A percentile compares a stretch with the other conserved stretches of the same genome.
These are phyloP conservation scores for Homalodisca vitripennis DNA, from an alignment of 1,140 invertebrate species.

Conservation along the genomic window DNA sequence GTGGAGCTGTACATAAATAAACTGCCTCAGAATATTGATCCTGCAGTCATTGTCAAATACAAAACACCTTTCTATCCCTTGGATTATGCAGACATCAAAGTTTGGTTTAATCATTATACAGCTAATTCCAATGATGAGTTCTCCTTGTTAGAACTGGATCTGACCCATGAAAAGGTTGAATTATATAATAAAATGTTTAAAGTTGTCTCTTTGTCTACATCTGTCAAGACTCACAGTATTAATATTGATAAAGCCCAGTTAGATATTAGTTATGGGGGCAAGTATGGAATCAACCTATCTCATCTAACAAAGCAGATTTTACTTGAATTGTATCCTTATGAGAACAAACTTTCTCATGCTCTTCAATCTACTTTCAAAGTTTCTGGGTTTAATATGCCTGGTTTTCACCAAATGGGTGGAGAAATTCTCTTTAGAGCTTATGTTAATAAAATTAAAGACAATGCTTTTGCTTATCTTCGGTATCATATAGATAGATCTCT, in stretches of 20 bases:
- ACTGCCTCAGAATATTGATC: not conserved
- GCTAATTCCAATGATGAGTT: not conserved
- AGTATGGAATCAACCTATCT: not conserved
- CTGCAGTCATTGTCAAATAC: not conserved
- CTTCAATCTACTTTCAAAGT: not conserved
- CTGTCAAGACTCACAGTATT: not conserved
- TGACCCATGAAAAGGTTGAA: not conserved
- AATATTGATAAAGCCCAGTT: not conserved
- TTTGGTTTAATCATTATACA: not conserved
- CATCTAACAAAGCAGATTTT: not conserved
- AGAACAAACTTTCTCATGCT: not conserved
- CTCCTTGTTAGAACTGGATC: not conserved
- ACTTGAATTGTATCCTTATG: not conserved
- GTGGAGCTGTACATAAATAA: not conserved
- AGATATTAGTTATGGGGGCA: not conserved
- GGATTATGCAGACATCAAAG: not conserved
- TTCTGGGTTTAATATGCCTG: not conserved
- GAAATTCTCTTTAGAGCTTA: not conserved
- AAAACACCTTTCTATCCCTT: slow-evolving; percentile 11
- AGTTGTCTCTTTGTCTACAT: no score
- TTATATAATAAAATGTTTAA: not conserved
- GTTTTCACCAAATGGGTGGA: not conserved
- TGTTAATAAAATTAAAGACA: not conserved
- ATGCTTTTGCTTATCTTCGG: not conserved
- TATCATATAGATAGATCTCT: no score